Base-by-base conservation (phyloP, 1,140 invertebrate species). In the Drosophila quadrilineata region DNA sequence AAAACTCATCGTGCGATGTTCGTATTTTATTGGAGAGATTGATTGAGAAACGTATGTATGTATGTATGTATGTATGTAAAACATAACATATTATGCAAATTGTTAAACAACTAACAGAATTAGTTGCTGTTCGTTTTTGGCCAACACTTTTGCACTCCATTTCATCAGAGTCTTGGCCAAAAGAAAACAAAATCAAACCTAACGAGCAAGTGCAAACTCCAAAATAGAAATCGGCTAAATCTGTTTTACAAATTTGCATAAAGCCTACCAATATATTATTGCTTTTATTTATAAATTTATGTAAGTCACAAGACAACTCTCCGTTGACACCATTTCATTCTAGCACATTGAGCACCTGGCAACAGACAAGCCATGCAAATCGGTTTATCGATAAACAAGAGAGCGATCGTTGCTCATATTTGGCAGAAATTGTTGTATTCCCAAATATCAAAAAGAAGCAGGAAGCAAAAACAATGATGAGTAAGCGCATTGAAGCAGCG, bases 21-120 rank as follows among this genome's bases (percentile, higher is more conserved):
- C 36, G 36, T 45, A 60, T 66, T 59, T 60, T 26, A 58, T 41
- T 2, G 46, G 28, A 59, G 45, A 65, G 54, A 65, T 58, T 49
- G 45, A 45, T 59, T 66, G 38, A 10, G 54, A 66, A 66, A 59
- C 59, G 26, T 38, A 21, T 53, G 29, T 17, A 38, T 12, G 36
- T 12, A 50, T 21, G n/a, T n/a, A n/a, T n/a, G n/a, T n/a, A n/a
- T n/a, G n/a, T n/a, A n/a, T n/a, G n/a, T n/a, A n/a, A n/a, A n/a
- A n/a, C n/a, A n/a, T n/a, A n/a, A 17, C 6, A 21, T 21, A 43
- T 43, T 62, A 62, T 62, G 50, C 50, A 63, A 63, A 54, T 59
- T 19, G 48, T 2, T 10, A 38, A 41, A n/a, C 9, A 24, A 52
- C 21, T 5, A 21, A 19, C 46, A 66, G 46, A 59, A 65, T 65